Evolutionary conservation across 2,888 invertebrate species (phyloP).

Genomic region (Napeogenes sylphis): DNA sequence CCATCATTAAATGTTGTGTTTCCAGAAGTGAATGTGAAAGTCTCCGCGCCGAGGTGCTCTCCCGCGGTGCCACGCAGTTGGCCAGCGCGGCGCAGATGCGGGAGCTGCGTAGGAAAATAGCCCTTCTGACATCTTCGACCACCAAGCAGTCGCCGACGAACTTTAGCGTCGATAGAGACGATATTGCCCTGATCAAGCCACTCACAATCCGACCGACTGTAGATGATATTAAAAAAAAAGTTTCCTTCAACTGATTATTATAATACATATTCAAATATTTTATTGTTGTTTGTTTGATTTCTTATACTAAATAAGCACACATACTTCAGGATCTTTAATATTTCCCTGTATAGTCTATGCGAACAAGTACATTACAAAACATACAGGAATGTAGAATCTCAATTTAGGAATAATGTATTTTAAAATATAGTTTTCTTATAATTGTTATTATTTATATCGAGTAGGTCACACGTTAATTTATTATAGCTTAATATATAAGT

Average conservation of each 20-base stretch:
- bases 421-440: no score
- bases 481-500: no score
- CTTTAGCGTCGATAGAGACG: conserved; percentile 36
- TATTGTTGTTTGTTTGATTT: neutral
- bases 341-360: no score
- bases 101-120: conserved; percentile 59
- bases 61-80: conserved; percentile 59
- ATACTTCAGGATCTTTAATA: no score
- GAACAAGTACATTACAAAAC: no score
- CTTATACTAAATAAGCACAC: no score
- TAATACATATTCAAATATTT: neutral
- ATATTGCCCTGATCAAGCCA: conserved; percentile 37
- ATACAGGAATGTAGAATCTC: no score
- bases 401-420: no score
- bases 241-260: conserved; percentile 54
- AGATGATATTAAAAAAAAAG: conserved; percentile 67
- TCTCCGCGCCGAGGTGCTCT: conserved; percentile 56
- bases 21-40: conserved; percentile 59
- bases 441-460: no score
- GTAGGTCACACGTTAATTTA: no score
- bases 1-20: conserved; percentile 9
- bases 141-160: conserved; percentile 31
- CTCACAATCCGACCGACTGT: conserved; percentile 21
- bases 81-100: conserved; percentile 59
- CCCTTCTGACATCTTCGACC: conserved; percentile 32